Conservation (phyloP, 1,140 invertebrate species). For the Laodelphax striatellus region DNA sequence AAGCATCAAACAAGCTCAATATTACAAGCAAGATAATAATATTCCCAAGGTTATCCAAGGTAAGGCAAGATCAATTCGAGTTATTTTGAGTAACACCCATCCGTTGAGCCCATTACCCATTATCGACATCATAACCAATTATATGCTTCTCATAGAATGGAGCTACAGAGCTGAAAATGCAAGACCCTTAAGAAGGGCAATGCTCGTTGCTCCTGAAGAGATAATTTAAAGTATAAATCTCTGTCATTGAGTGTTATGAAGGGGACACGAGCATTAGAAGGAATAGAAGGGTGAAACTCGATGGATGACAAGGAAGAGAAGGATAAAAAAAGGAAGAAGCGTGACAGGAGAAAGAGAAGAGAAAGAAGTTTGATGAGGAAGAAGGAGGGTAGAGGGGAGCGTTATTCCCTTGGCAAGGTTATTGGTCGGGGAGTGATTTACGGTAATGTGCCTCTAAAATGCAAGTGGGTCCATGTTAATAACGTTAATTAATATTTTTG, state of each 20-base stretch:
- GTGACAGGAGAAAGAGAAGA: background rate
- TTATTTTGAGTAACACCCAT: no score
- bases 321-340: background rate
- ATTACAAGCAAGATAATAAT: no score
- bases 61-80: no score
- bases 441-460: conserved; percentile 1
- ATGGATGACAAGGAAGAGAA: background rate
- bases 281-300: background rate
- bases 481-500: conserved; percentile 4
- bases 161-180: background rate
- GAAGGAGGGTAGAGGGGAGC: background rate
- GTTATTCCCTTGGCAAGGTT: background rate
- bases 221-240: no score
- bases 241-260: background rate
- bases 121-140: no score
- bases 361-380: no score
- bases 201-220: background rate
- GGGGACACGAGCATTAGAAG: background rate
- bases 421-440: conserved; percentile 1
- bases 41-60: no score
- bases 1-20: no score
- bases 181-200: background rate
- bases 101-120: no score
- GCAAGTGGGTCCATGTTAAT: conserved; percentile 1
- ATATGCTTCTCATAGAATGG: no score